Evolutionary conservation across 2,888 invertebrate genomes (phyloP), one percentile per base, ranked within the genome.

Genomic region (Danaus chrysippus): DNA sequence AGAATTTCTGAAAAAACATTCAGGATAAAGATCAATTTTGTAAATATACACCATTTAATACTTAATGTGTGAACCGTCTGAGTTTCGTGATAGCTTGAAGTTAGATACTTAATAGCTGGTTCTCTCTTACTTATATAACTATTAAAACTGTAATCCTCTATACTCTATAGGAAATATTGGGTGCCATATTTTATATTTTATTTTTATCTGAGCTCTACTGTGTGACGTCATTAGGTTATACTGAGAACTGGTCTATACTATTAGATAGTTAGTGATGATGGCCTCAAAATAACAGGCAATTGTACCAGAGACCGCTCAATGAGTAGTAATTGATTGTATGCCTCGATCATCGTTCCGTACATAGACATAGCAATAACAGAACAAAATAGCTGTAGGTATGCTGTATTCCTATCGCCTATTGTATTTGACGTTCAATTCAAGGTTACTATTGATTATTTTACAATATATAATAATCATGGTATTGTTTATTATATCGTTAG

Each of bases 261-360:
- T 73, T 75, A 76, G 70, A 72, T 69, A 72, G 73, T 78, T 78
- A 71, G 71, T 67, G 65, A 68, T 71, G 74, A 72, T 72, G 76
- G 70, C 68, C 75, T 80, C 79, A 76, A 79, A 84, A 79, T 78
- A 77, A 81, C 77, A 76, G 73, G 78, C 87, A 89, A 88, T 89
- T 90, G 88, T 81, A 82, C 81, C 76, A 76, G 71, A 77, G 77
- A 77, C 78, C 81, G 81, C 79, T 86, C 86, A 88, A 89, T 82
- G 75, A 86, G 83, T 72, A 77, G 84, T 87, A 89, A 89, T 90
- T 88, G 88, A 84, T 83, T 82, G 71, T 70, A 67, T 67, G 79
- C 72, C 73, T 71, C 72, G 79, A 82, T 82, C 78, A 76, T 77
- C 74, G 78, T 81, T 65, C 80, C 77, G 75, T 82, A 76, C 69